Evolutionary conservation across 2,113 vertebrate genomes (phyloP), one percentile per base, ranked within the genome.

Genomic region (Psilopsiagon aurifrons): DNA sequence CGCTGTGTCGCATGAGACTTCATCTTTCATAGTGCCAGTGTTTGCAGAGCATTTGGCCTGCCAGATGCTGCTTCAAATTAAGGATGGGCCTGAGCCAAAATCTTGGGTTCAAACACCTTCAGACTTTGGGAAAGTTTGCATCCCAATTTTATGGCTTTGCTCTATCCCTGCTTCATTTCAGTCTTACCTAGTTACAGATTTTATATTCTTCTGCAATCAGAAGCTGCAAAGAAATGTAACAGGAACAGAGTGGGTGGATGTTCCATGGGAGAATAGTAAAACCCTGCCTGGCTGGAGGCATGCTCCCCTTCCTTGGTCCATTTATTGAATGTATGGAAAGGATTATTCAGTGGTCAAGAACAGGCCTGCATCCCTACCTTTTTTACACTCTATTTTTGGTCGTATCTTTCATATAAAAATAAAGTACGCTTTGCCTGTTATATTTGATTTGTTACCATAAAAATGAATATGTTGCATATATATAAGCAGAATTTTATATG

Each of bases 11-110:
- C 69, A 37, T 25, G 95, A 88, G 89, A 73, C 73, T 74, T 79
- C 66, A 67, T 88, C 62, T 35, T 86, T 78, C 95, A 51, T 4
- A 18, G 90, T 86, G 93, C 92, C 94, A 92, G 92, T 16, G 4
- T 74, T 80, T 87, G 77, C 67, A 84, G 76, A 94, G 88, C 85
- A 85, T 85, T 95, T 96, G 95, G 94, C 62, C 49, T 94, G 95
- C 86, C 95, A 95, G 95, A 95, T 92, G 90, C 90, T 89, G 92
- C 80, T 97, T 96, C 88, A 91, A 90, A 96, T 95, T 94, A 94
- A 69, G 83, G 79, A 75, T 70, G 69, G 68, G 71, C 70, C 64
- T 49, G 92, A 96, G 96, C 96, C 96, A 96, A 96, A 94, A 89
- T 78, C 66, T 90, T 68, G 83, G 88, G 77, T 96, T 97, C 90